These are phyloP conservation scores for Cyanoliseus patagonus DNA, from an alignment of 2,113 vertebrate genomes.

Conservation along the genomic window DNA sequence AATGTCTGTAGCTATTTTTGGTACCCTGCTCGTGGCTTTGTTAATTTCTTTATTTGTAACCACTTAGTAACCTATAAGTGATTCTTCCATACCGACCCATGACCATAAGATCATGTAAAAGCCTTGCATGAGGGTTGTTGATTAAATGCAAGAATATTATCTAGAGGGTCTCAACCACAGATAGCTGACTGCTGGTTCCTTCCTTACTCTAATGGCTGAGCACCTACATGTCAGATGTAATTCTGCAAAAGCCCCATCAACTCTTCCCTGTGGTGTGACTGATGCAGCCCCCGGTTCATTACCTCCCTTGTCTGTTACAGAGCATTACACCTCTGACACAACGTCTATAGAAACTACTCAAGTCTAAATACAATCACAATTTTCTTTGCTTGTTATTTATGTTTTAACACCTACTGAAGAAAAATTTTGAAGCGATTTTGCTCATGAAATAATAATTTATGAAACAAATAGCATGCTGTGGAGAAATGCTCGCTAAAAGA, in stretches of 20 bases:
- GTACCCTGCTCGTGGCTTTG: background rate
- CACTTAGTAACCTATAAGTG: background rate
- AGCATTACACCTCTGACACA: background rate
- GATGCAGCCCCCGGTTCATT: background rate
- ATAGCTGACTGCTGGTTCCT: background rate
- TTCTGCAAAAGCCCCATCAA: background rate
- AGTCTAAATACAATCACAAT: background rate
- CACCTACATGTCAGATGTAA: rapidly evolving
- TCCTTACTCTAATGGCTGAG: background rate
- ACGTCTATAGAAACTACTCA: background rate
- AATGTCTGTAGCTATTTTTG: background rate
- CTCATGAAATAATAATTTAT: background rate
- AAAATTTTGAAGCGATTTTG: background rate
- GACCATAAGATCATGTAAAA: background rate
- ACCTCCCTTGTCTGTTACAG: background rate
- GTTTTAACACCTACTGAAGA: background rate
- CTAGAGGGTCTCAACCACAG: background rate
- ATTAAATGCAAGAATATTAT: background rate
- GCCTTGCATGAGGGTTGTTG: background rate
- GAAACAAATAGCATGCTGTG: background rate
- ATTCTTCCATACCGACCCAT: background rate
- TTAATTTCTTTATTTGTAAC: background rate
- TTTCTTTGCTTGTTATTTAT: background rate
- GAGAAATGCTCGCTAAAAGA: background rate
- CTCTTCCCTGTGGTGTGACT: background rate